Evolutionary conservation across 2,888 invertebrate genomes (phyloP).

Genomic region (Gnatocerus cornutus): DNA sequence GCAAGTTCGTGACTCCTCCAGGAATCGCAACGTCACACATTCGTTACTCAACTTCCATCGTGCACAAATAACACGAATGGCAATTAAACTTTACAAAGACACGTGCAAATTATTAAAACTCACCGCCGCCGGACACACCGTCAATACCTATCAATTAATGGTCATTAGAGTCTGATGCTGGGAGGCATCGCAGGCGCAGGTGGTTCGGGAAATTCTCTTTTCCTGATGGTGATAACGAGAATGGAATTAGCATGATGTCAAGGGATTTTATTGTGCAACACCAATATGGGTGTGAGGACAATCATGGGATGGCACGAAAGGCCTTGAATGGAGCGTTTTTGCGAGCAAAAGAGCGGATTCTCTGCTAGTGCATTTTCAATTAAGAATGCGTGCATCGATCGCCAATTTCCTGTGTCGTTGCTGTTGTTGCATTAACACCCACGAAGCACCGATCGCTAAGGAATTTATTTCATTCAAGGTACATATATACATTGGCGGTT

Average conservation of each 20-base stretch:
- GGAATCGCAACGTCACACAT: constrained; percentile 36
- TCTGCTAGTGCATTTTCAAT: no score
- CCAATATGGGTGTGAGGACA: constrained; percentile 10
- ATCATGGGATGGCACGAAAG: constrained; percentile 21
- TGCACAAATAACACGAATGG: constrained; percentile 20
- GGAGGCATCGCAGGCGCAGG: background rate
- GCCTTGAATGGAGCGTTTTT: constrained; percentile 12
- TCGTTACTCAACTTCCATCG: constrained; percentile 35
- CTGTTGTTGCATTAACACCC: constrained; percentile 26
- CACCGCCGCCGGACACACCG: constrained; percentile 17
- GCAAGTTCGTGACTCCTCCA: constrained; percentile 38
- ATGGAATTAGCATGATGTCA: constrained; percentile 1
- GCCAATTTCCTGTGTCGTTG: constrained; percentile 38
- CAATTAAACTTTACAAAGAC: constrained; percentile 35
- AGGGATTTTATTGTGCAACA: constrained; percentile 3
- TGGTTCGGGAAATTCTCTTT: background rate
- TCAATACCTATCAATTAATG: constrained; percentile 28
- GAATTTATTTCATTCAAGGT: constrained; percentile 18
- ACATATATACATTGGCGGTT: constrained; percentile 2
- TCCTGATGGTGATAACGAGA: background rate
- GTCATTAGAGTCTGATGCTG: constrained; percentile 21
- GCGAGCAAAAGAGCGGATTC: no score
- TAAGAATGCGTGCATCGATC: constrained; percentile 14
- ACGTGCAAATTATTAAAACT: constrained; percentile 37
- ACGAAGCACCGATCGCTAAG: constrained; percentile 5